Evolutionary conservation across 2,113 vertebrate genomes (phyloP).

Genomic region (Rhombomys opimus): DNA sequence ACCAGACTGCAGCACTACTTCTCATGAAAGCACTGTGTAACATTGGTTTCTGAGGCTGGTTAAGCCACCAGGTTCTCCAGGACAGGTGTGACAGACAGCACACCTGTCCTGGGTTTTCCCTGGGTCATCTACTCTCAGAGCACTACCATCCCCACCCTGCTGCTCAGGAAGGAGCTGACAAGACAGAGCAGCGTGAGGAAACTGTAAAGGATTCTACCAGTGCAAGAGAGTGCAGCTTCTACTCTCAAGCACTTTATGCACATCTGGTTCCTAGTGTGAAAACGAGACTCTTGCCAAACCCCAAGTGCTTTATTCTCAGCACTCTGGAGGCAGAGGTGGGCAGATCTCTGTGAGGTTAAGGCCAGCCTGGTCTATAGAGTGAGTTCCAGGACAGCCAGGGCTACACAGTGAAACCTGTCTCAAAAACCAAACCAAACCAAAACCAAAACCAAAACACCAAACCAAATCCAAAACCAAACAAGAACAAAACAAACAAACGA

Average conservation of each 20-base stretch:
- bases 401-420: not conserved
- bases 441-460: not conserved
- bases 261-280: not conserved
- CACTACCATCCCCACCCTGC: not conserved
- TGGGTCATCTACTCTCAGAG: not conserved
- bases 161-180: conserved; percentile 12
- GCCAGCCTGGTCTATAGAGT: not conserved
- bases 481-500: not conserved
- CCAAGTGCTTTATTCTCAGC: not conserved
- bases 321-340: not conserved
- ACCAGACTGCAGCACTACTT: not conserved
- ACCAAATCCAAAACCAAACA: not conserved
- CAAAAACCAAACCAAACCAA: not conserved
- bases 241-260: not conserved
- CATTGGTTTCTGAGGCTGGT: not conserved
- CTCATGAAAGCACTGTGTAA: not conserved
- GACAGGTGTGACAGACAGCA: not conserved
- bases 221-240: not conserved
- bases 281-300: not conserved
- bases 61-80: not conserved
- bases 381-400: not conserved
- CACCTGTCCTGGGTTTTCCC: not conserved
- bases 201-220: not conserved
- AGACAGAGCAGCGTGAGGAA: not conserved
- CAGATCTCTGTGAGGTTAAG: not conserved